Percentiles rank a stretch among this genome's conserved stretches.
phyloP scores from a whole-genome alignment of 1,140 invertebrate species.

The Scylla paramamosain region DNA sequence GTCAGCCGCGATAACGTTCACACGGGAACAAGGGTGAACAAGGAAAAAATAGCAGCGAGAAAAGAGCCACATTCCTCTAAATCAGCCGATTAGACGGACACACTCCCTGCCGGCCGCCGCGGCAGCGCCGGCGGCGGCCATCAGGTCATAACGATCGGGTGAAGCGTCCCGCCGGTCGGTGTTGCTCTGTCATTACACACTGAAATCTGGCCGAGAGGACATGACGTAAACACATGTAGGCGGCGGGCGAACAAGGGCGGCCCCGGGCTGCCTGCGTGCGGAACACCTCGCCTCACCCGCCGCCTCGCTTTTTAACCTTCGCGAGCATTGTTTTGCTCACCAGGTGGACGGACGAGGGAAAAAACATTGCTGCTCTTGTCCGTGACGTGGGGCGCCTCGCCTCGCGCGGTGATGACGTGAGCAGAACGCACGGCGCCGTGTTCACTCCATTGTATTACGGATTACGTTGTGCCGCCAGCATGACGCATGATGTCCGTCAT shows the following conservation, averaged over 20 bases:
- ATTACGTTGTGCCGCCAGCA: background rate
- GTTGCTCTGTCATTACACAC: slow-evolving; percentile 13
- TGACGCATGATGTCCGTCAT: background rate
- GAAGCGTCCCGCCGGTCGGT: background rate
- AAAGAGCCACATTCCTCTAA: background rate
- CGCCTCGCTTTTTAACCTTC: background rate
- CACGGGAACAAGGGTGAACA: slow-evolving; percentile 49
- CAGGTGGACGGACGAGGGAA: background rate
- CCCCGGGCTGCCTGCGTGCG: background rate
- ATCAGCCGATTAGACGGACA: slow-evolving; percentile 18
- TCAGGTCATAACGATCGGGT: slow-evolving; percentile 13
- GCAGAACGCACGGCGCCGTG: background rate
- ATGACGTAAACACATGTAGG: slow-evolving; percentile 30
- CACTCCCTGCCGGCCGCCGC: background rate
- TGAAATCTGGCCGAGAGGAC: background rate
- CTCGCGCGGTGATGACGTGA: background rate
- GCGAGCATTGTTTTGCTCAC: background rate
- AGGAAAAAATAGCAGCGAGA: background rate
- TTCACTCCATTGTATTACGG: background rate
- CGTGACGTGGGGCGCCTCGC: background rate
- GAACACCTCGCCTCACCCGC: background rate
- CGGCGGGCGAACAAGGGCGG: slow-evolving; percentile 7
- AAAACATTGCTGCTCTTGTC: background rate
- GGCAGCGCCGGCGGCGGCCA: background rate
- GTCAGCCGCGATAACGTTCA: slow-evolving; percentile 34